Base-by-base conservation (phyloP, 1,140 invertebrate species). In the Holcopasites calliopsidis region DNA sequence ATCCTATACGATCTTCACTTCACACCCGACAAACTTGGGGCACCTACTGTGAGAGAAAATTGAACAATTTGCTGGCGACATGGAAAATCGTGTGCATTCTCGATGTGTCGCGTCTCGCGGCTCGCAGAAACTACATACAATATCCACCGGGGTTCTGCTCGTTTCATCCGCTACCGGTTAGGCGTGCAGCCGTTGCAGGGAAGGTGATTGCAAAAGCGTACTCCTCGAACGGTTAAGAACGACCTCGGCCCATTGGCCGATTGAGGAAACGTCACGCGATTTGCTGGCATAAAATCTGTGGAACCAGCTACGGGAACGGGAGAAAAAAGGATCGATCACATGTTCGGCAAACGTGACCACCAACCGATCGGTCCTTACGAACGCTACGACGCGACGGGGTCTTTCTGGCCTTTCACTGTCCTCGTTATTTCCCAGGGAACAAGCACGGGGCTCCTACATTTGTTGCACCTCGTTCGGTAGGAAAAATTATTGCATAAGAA, bases 401-500 rank as follows among this genome's bases (percentile, higher is more conserved):
- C 75, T 76, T 78, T 76, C 49, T 47, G 57, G 77, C 83, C 83
- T 85, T 85, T 85, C 82, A 80, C 83, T 85, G 83, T 80, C 83
- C 76, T 23, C 80, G 71, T 82, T 84, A 81, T 83, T 79, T 31
- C 26, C 54, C 49, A 61, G 21, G 58, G 58, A 68, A 68, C 62
- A 35, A 49, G 54, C 50, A 77, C 76, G 70, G 54, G 68, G 47
- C 70, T 72, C 52, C 77, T 70, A 69, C 73, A 79, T 79, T 79
- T 82, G 38, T 83, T 78, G 72, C 49, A 75, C 57, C 64, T 75
- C 68, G 55, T 65, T 58, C 23, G 61, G 23, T 21, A 44, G 31
- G 60, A 52, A 85, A 76, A 83, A 86, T 72, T 65, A 76, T 88
- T 86, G 80, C 76, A 82, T 87, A 86, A 86, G 77, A 71, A 77